phyloP scores from a whole-genome alignment of 1,140 invertebrate species.

The Diplogasteroides magnus region DNA sequence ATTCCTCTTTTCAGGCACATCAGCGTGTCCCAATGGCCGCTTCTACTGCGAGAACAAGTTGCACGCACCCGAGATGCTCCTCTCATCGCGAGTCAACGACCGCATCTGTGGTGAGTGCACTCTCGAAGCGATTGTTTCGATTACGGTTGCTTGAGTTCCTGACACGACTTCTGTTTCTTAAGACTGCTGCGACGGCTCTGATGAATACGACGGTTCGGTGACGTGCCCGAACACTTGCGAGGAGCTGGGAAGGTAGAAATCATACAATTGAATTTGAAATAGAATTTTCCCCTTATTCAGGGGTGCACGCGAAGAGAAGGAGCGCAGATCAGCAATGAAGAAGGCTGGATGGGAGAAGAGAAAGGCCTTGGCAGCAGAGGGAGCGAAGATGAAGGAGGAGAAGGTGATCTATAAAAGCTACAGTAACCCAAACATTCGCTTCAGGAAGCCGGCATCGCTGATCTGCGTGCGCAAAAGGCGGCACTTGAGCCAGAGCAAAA shows the following conservation, averaged over 20 bases:
- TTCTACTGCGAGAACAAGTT: constrained; percentile 91
- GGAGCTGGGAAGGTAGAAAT: constrained; percentile 66
- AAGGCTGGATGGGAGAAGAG: constrained; percentile 69
- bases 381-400: constrained; percentile 57
- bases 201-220: constrained; percentile 64
- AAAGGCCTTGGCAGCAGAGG: constrained; percentile 72
- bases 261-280: neutral
- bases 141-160: neutral
- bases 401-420: no score
- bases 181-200: constrained; percentile 95
- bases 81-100: constrained; percentile 87
- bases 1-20: constrained; percentile 66
- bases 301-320: constrained; percentile 68
- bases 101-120: constrained; percentile 75
- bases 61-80: constrained; percentile 72
- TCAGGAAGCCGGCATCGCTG: constrained; percentile 6
- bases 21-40: constrained; percentile 76
- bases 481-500: constrained; percentile 41
- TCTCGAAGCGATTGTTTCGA: neutral
- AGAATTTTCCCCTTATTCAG: constrained; percentile 24
- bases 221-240: constrained; percentile 62
- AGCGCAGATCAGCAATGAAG: constrained; percentile 53
- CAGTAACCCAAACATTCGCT: no score
- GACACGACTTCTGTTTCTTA: constrained; percentile 35
- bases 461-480: constrained; percentile 34